Conservation (phyloP, 1,140 invertebrate species). For the Zaprionus capensis region DNA sequence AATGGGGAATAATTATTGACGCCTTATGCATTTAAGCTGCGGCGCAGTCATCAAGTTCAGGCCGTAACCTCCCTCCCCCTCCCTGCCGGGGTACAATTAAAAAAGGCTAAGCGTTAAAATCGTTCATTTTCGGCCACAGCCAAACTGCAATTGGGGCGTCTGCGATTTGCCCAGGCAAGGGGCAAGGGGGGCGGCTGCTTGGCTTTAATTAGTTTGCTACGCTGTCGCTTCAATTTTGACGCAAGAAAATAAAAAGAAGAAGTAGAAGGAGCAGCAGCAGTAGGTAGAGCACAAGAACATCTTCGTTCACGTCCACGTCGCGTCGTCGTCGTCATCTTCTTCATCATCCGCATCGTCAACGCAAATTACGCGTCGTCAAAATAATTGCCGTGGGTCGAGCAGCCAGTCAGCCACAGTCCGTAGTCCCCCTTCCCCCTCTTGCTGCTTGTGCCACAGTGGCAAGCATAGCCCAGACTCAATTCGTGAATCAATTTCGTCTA, state of each 20-base stretch:
- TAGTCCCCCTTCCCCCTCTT: background rate
- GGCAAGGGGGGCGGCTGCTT: background rate
- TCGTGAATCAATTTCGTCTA: background rate
- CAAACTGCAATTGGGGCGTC: conserved; percentile 51
- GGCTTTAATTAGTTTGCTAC: conserved; percentile 79
- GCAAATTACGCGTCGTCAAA: conserved; percentile 81
- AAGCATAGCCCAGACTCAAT: background rate
- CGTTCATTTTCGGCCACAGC: conserved; percentile 67
- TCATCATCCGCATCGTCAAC: conserved; percentile 72
- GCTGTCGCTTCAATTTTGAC: conserved; percentile 74
- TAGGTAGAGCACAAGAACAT: conserved; percentile 8
- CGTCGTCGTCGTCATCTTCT: conserved; percentile 42
- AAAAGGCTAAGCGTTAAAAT: conserved; percentile 81
- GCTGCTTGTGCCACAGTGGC: conserved; percentile 44
- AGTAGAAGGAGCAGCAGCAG: background rate
- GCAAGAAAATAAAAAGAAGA: conserved; percentile 17
- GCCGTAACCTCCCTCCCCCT: background rate
- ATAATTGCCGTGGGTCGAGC: conserved; percentile 76
- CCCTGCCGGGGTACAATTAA: conserved; percentile 57
- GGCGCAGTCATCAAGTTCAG: conserved; percentile 59
- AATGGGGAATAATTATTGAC: conserved; percentile 57
- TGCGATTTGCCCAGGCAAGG: background rate
- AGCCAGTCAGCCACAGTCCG: conserved; percentile 5
- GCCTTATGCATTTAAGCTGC: conserved; percentile 66
- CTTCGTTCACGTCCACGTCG: conserved; percentile 15